Base-by-base conservation (phyloP, 92 coral and sea anemone species). In the Ricordea florida region DNA sequence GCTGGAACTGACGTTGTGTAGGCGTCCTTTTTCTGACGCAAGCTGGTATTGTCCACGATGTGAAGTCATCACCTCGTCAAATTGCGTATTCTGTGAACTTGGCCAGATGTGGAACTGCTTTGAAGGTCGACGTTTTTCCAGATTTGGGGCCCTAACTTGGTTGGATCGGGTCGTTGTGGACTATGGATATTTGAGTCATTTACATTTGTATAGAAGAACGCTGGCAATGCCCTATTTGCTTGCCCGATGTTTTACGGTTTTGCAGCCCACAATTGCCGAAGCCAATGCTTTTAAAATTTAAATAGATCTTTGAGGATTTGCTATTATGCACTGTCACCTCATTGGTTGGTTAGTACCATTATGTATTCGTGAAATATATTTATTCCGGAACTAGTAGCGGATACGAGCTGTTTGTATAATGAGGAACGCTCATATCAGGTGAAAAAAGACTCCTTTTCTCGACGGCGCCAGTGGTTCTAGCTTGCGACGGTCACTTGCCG, bases 371-470 rank as follows among this genome's bases (percentile, higher is more conserved):
- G 21, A 76, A 87, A 82, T 50, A 79, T 76, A 87, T 88, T 81
- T 83, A 87, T 83, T 83, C 97, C 97, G 97, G 97, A 91, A 91
- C 93, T 88, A 45, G 55, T 58, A 91, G 86, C 97, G 97, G 97
- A 91, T 84, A 82, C 97, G 87, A 62, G 87, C 75, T 81, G 92
- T 87, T 83, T 57, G 90, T 38, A 68, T 66, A 81, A 78, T 81
- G 75, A 87, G 74, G 67, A 84, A 79, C 48, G 75, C 74, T 83
- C 58, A 72, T 37, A 30, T 60, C 71, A 46, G 57, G 57, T 78
- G 65, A 47, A 32, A 49, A 34, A 30, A 51, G 33, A 14, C 47
- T 57, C 65, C 42, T 83, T 58, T 72, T 29, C 52, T 53, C 48
- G 69, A 40, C 49, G 50, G 72, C 59, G 47, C 56, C 43, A 34